Percentiles rank a stretch among this genome's conserved stretches.
These are phyloP conservation scores for Danionella cerebrum DNA, from an alignment of 2,113 vertebrate genomes.

Conservation along the genomic window DNA sequence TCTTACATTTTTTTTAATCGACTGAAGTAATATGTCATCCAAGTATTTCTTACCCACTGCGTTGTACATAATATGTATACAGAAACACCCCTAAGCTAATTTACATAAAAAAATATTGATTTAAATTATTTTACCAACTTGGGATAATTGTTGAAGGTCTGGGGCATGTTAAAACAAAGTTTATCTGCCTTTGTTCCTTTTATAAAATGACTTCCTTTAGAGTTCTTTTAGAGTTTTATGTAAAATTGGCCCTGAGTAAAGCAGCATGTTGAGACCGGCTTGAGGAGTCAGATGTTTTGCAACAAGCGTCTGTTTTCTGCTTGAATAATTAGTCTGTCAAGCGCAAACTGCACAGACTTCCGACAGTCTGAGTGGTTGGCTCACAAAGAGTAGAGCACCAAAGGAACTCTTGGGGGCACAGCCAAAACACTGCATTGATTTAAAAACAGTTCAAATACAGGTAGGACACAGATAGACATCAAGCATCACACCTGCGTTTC, in stretches of 20 bases:
- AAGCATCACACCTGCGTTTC: neutral
- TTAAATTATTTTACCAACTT: too few species aligned
- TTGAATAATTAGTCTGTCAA: slow-evolving; percentile 53
- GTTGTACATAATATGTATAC: too few species aligned
- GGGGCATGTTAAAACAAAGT: too few species aligned
- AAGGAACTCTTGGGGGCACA: too few species aligned
- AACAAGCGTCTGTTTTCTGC: slow-evolving; percentile 33
- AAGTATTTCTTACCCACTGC: too few species aligned
- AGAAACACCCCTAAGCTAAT: too few species aligned
- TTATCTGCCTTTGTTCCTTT: too few species aligned
- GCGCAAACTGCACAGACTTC: slow-evolving; percentile 41
- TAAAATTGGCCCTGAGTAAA: neutral
- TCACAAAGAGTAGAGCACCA: slow-evolving; percentile 46
- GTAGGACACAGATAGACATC: neutral
- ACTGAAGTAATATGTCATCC: too few species aligned
- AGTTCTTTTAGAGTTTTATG: neutral
- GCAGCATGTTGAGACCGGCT: slow-evolving; percentile 38
- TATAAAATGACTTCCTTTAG: too few species aligned
- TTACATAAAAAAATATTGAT: too few species aligned
- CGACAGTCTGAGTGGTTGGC: slow-evolving; percentile 29
- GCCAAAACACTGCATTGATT: neutral
- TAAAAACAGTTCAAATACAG: neutral
- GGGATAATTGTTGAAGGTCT: too few species aligned
- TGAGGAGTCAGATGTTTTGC: slow-evolving; percentile 38
- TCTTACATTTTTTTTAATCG: too few species aligned